These are phyloP conservation scores for Oncorhynchus tshawytscha DNA, from an alignment of 2,113 vertebrate species.

Conservation along the genomic window DNA sequence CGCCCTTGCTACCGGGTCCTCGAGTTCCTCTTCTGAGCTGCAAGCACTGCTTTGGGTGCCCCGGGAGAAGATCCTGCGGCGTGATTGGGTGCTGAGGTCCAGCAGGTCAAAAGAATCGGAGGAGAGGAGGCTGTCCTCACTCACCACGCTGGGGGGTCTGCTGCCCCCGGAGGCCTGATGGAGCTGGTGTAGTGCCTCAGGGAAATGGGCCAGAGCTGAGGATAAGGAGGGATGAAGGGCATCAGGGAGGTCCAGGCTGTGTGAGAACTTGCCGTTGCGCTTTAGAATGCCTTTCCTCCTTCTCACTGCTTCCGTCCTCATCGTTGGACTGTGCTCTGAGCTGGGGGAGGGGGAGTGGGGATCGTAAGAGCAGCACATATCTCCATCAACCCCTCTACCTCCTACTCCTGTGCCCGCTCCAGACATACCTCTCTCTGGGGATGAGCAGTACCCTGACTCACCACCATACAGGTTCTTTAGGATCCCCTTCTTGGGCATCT, in stretches of 20 bases:
- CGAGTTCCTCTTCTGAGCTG: conserved; percentile 68
- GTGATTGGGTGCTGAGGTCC: conserved; percentile 65
- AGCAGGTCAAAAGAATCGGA: conserved; percentile 74
- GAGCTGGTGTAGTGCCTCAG: conserved; percentile 63
- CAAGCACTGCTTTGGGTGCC: conserved; percentile 35
- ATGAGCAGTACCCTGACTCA: conserved; percentile 58
- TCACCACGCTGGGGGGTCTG: conserved; percentile 73
- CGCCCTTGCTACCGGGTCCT: conserved; percentile 22
- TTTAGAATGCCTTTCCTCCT: conserved; percentile 77
- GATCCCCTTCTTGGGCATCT: conserved; percentile 79
- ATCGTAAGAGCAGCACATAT: conserved; percentile 20
- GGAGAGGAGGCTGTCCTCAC: conserved; percentile 77
- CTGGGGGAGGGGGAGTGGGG: conserved; percentile 18
- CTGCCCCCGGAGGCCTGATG: conserved; percentile 53
- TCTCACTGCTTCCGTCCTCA: conserved; percentile 56
- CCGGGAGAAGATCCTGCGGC: conserved; percentile 52
- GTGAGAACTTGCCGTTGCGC: conserved; percentile 75
- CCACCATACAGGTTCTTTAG: conserved; percentile 69
- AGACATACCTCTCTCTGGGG: conserved; percentile 48
- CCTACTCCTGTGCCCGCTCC: conserved; percentile 20
- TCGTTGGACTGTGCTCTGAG: conserved; percentile 40
- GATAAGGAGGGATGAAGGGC: conserved; percentile 19
- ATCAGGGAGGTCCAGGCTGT: conserved; percentile 69
- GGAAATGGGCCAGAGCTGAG: conserved; percentile 43
- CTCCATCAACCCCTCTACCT: conserved; percentile 10